phyloP scores from a whole-genome alignment of 1,140 invertebrate genomes.

The Eurytemora carolleeae region DNA sequence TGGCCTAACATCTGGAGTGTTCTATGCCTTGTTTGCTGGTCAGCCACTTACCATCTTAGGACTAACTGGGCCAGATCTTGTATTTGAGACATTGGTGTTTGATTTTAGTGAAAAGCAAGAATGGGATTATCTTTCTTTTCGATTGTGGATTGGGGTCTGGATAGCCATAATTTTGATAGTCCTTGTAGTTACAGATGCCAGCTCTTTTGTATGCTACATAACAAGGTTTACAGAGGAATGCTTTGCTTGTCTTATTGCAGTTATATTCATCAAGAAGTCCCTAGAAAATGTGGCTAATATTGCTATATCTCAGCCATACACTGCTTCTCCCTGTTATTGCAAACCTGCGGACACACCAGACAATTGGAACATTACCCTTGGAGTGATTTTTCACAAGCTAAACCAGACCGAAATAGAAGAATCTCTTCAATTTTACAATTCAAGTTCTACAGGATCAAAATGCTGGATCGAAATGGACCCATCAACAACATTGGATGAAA shows the following conservation, averaged over 20 bases:
- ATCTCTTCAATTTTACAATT: neutral
- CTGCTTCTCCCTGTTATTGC: neutral
- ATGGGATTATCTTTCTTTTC: conserved; percentile 25
- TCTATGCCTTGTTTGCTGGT: conserved; percentile 28
- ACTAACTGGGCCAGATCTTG: conserved; percentile 28
- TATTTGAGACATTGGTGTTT: conserved; percentile 29
- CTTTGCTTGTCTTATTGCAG: conserved; percentile 27
- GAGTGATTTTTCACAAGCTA: neutral
- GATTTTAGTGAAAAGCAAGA: conserved; percentile 23
- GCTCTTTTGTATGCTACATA: conserved; percentile 24
- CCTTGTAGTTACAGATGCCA: conserved; percentile 25
- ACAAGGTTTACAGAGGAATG: conserved; percentile 30
- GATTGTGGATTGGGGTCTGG: conserved; percentile 29
- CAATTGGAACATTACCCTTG: neutral
- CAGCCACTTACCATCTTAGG: conserved; percentile 30
- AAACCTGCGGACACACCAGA: neutral
- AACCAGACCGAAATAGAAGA: neutral
- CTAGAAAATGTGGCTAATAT: conserved; percentile 6
- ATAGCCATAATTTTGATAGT: conserved; percentile 25
- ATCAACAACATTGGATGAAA: too few relatives aligned
- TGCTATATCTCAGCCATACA: neutral
- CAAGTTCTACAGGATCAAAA: neutral
- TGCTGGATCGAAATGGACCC: neutral
- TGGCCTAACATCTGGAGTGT: conserved; percentile 26
- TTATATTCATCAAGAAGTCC: conserved; percentile 27